Evolutionary conservation across 2,888 invertebrate species (phyloP).

Genomic region (Nymphalis urticae): DNA sequence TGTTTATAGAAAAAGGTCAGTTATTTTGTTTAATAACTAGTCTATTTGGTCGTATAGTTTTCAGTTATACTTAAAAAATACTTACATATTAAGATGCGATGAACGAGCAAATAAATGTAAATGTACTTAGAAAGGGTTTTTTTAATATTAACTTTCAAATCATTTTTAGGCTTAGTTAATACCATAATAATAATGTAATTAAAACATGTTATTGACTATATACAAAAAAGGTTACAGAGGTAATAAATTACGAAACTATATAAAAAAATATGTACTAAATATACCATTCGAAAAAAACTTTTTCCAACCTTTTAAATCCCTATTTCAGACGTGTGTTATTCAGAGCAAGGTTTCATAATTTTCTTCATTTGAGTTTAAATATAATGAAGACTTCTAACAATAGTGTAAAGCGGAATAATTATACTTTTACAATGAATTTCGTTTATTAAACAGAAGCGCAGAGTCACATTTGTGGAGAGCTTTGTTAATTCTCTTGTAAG

Average conservation of each 20-base stretch:
- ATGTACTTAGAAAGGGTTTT: no score
- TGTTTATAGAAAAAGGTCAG: no score
- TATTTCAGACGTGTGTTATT: neutral
- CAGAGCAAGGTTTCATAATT: neutral
- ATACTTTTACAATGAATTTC: constrained; percentile 7
- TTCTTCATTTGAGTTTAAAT: neutral
- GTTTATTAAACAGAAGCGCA: constrained; percentile 5
- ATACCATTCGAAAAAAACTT: neutral
- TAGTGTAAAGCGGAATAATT: constrained; percentile 4
- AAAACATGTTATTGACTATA: neutral
- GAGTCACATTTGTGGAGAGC: constrained; percentile 9
- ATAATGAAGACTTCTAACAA: constrained; percentile 9
- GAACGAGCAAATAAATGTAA: no score
- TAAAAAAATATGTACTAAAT: neutral
- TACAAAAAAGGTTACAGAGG: neutral
- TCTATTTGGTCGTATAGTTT: no score
- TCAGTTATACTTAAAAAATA: no score
- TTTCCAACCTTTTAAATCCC: no score
- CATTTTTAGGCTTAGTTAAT: no score
- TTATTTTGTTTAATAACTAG: no score
- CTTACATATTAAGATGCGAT: no score
- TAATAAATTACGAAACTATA: neutral
- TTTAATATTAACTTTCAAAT: neutral
- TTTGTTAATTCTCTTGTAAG: constrained; percentile 6
- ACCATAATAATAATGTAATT: no score